These are phyloP conservation scores for Agrypnus murinus DNA, from an alignment of 2,888 invertebrate genomes.

Conservation along the genomic window DNA sequence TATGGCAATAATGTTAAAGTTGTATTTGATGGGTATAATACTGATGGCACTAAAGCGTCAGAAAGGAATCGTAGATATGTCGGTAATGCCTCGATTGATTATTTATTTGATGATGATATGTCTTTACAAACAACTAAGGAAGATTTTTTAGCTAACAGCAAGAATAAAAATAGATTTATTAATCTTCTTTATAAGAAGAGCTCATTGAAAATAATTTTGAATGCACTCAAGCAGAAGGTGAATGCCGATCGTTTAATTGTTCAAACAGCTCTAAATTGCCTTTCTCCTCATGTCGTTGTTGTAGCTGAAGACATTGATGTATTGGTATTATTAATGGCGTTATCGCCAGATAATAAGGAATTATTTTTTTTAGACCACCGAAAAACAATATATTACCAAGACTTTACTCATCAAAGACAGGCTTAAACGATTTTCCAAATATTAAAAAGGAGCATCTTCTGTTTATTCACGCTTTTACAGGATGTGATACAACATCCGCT, in stretches of 20 bases:
- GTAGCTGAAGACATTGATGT: conserved; percentile 55
- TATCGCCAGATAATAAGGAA: conserved; percentile 53
- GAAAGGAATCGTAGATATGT: conserved; percentile 44
- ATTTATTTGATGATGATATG: conserved; percentile 45
- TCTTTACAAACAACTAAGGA: conserved; percentile 44
- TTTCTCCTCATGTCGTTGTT: conserved; percentile 52
- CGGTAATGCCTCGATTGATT: conserved; percentile 9
- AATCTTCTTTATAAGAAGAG: not conserved
- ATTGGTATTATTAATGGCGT: conserved; percentile 53
- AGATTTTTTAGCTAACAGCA: conserved; percentile 39
- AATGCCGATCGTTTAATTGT: conserved; percentile 45
- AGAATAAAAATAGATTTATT: conserved; percentile 7
- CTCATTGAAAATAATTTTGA: conserved; percentile 43
- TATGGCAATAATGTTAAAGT: conserved; percentile 38
- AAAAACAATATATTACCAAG: conserved; percentile 44
- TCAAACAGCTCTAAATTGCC: conserved; percentile 45
- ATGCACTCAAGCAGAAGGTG: conserved; percentile 40
- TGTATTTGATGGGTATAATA: conserved; percentile 36
- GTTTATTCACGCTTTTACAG: conserved; percentile 51
- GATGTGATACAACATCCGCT: conserved; percentile 50
- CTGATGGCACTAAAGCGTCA: conserved; percentile 43
- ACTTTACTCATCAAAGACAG: conserved; percentile 47
- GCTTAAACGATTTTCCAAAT: conserved; percentile 34
- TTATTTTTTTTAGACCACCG: conserved; percentile 47
- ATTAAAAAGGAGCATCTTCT: conserved; percentile 33